Evolutionary conservation across 2,797 vertebrate species (phyloP), one percentile per base, ranked within the genome.

Genomic region (Gallinago stenura): DNA sequence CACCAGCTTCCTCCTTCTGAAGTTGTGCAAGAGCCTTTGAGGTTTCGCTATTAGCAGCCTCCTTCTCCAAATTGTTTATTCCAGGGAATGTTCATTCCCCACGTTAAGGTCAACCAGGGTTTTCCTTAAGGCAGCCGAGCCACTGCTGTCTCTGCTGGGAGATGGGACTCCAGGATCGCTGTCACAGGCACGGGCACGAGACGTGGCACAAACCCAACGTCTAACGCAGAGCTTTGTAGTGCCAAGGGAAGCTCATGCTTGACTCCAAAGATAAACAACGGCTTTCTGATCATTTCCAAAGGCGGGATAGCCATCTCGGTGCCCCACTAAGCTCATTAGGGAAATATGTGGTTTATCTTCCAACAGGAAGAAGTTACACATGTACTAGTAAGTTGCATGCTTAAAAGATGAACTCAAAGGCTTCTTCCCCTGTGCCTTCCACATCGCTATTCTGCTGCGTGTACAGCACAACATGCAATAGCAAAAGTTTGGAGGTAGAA

Each of bases 51-150:
- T 83, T 83, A 95, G 65, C 62, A 83, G 53, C 46, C 61, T 88
- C n/a, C 20, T 90, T 92, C 39, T 89, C 28, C 95, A 94, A 94
- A 93, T 48, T 87, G 71, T 93, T 84, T 91, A 91, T 85, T 85
- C 87, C 87, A 70, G 85, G 41, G n/a, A 93, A 71, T 41, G 68
- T 71, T 77, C 13, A 65, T 83, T 77, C 84, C 69, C 19, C 53
- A 53, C 4, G 2, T 61, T 76, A 83, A 91, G 87, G 89, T 91
- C 87, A 95, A n/a, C 18, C 10, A 39, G 41, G 26, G 79, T 61
- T 75, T 86, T 91, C 37, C 69, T 73, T 54, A 83, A 91, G 61
- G 48, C 81, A 77, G 35, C 68, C 48, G 28, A 87, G 41, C 51
- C 37, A 54, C 15, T 46, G 57, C 58, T 33, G 11, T 78, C n/a